Evolutionary conservation across 1,140 invertebrate genomes (phyloP).

Genomic region (Zaprionus ornatus): DNA sequence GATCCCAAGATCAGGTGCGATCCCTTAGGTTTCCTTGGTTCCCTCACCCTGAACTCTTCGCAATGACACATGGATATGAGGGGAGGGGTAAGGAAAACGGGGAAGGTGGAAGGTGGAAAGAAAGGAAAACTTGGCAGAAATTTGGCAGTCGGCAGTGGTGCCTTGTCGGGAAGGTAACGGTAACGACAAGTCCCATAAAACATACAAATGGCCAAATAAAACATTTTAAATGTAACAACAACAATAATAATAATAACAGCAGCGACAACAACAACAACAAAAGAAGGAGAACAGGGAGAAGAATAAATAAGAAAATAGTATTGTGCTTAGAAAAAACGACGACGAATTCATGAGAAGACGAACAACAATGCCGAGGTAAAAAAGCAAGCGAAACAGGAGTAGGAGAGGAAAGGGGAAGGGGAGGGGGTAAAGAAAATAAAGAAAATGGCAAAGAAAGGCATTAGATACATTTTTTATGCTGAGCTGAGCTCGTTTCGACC

Average conservation of each 20-base stretch:
- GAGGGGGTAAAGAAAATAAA: conserved; percentile 9
- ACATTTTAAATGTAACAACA: conserved; percentile 81
- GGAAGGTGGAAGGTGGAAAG: not conserved
- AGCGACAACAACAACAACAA: conserved; percentile 31
- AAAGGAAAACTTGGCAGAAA: not conserved
- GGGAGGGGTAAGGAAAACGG: not conserved
- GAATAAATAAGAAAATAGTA: conserved; percentile 72
- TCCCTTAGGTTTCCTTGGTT: too few species aligned
- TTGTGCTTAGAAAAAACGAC: conserved; percentile 63
- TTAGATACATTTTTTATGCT: conserved; percentile 76
- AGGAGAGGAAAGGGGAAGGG: not conserved
- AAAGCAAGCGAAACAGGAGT: conserved; percentile 1
- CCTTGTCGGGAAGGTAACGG: conserved; percentile 32
- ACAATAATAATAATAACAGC: conserved; percentile 27
- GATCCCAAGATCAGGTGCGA: not conserved
- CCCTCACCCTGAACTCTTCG: too few species aligned
- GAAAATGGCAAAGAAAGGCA: conserved; percentile 34
- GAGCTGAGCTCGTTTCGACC: conserved; percentile 13
- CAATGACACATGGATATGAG: not conserved
- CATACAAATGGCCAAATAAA: conserved; percentile 83
- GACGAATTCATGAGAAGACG: conserved; percentile 14
- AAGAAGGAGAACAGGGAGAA: conserved; percentile 16
- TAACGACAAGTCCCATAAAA: conserved; percentile 78
- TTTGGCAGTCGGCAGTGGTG: not conserved
- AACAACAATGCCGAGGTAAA: conserved; percentile 30